Evolutionary conservation across 2,888 invertebrate genomes (phyloP).

Genomic region (Cabera pusaria): DNA sequence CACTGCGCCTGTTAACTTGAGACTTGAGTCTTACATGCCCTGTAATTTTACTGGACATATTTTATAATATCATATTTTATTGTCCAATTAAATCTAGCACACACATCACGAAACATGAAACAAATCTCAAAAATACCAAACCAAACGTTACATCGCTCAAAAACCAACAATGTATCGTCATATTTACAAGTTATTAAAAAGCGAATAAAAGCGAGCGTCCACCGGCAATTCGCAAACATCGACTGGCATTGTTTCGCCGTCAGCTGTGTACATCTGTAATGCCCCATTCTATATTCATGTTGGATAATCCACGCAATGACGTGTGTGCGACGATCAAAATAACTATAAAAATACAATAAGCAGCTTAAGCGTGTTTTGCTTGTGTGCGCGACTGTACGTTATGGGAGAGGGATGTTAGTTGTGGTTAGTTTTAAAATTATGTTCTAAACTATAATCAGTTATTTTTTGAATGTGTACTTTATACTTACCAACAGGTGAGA

Average conservation of each 20-base stretch:
- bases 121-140: neutral
- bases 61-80: too few species aligned
- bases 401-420: conserved; percentile 16
- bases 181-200: conserved; percentile 66
- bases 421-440: too few species aligned
- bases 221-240: conserved; percentile 68
- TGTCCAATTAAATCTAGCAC: too few species aligned
- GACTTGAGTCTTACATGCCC: too few species aligned
- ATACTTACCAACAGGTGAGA: too few species aligned
- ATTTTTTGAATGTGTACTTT: too few species aligned
- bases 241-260: conserved; percentile 59
- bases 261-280: conserved; percentile 77
- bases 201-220: conserved; percentile 45
- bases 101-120: too few species aligned
- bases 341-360: conserved; percentile 83
- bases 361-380: conserved; percentile 74
- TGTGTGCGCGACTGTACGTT: conserved; percentile 61
- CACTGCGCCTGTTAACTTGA: too few species aligned
- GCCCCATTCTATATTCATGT: conserved; percentile 71
- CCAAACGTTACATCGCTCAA: conserved; percentile 3
- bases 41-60: too few species aligned
- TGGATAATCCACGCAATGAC: conserved; percentile 69
- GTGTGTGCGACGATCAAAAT: conserved; percentile 77
- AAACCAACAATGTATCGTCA: conserved; percentile 29
- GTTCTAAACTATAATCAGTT: too few species aligned